Evolutionary conservation across 2,113 vertebrate genomes (phyloP), one percentile per base, ranked within the genome.

Genomic region (Anolis sagrei): DNA sequence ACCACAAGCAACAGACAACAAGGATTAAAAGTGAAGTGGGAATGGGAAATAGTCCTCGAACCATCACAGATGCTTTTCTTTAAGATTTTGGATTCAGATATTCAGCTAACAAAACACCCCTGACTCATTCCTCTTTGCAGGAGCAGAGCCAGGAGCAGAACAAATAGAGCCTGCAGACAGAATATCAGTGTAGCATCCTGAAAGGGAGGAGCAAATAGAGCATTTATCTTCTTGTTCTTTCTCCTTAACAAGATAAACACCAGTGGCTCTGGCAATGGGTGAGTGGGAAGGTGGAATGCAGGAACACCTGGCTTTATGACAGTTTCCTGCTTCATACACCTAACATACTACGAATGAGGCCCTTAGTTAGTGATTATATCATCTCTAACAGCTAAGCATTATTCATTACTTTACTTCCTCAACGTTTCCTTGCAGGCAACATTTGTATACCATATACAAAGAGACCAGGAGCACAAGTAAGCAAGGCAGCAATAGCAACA

Each of bases 401-500:
- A 48, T 49, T 49, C 39, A 68, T n/a, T 32, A 49, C 25, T 32
- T 19, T 81, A 27, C 64, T 23, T 21, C 5, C 39, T 44, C 39
- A 44, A 44, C 66, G 25, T 81, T 32, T 81, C 36, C 27, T 44
- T 29, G 49, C 79, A 81, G 79, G 79, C 27, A 81, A 81, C 29
- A n/a, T n/a, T n/a, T n/a, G n/a, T 29, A 21, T 44, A 7, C 10
- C 62, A 21, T 5, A 29, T 79, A 34, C 39, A 49, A 25, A 81
- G 79, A 68, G 10, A 39, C 62, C 44, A 81, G 16, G 64, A 68
- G 29, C 5, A 48, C 44, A 36, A 64, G 23, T 7, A 58, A 18
- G 14, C 10, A 7, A 58, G 27, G 39, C 77, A 79, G 23, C 32
- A 36, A 11, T 23, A 79, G 34, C 6, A 27, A 58, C 19, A n/a